Evolutionary conservation across 2,113 vertebrate species (phyloP).

Genomic region (Cyprinodon brontotheroides): DNA sequence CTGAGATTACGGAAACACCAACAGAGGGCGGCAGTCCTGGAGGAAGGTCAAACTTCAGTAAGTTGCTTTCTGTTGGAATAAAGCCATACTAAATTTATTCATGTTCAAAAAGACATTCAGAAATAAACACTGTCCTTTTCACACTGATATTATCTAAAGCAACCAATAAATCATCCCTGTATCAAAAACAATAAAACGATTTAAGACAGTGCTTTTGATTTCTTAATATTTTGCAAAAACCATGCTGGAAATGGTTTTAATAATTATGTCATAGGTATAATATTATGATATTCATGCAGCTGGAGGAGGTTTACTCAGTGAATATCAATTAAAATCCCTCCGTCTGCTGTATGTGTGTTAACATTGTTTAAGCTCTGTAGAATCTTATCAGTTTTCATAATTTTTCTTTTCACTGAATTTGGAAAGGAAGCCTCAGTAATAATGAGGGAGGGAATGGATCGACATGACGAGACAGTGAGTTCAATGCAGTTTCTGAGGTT

Average conservation of each 20-base stretch:
- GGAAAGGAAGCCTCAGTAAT: no score
- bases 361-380: background rate
- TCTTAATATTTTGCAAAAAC: background rate
- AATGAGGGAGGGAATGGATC: no score
- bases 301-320: no score
- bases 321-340: background rate
- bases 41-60: slow-evolving; percentile 6
- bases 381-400: no score
- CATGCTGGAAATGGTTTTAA: no score
- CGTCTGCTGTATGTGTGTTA: background rate
- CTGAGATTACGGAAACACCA: slow-evolving; percentile 27
- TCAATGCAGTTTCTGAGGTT: no score
- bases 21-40: slow-evolving; percentile 51
- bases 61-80: slow-evolving; percentile 4
- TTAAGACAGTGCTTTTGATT: background rate
- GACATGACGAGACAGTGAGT: no score
- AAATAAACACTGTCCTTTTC: background rate
- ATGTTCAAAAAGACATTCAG: slow-evolving; percentile 13
- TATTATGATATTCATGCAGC: no score
- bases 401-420: no score
- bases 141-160: background rate
- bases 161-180: background rate
- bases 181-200: background rate
- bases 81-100: slow-evolving; percentile 8
- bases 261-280: no score